A percentile compares a stretch with the other conserved stretches of the same genome.
Evolutionary conservation across 1,140 invertebrate genomes (phyloP).

Genomic region (Phocides pigmalion): DNA sequence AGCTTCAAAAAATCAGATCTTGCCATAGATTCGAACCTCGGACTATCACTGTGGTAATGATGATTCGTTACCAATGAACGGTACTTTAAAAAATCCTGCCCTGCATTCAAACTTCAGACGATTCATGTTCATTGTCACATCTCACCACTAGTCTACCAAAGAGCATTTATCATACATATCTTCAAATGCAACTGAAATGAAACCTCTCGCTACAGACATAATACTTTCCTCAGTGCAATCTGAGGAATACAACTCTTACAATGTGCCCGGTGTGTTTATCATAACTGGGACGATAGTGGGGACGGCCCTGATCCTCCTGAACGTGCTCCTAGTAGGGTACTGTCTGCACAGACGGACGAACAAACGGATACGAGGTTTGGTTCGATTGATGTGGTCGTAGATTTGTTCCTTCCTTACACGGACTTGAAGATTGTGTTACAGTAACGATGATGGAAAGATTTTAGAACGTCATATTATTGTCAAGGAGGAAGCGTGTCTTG

Average conservation of each 20-base stretch:
- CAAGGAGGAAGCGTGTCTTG: background rate
- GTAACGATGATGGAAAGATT: background rate
- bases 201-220: slow-evolving; percentile 63
- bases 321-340: slow-evolving; percentile 94
- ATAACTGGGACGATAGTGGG: slow-evolving; percentile 83
- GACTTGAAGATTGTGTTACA: slow-evolving; percentile 10
- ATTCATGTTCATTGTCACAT: no score
- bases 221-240: slow-evolving; percentile 80
- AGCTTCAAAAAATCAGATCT: no score
- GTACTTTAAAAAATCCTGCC: no score
- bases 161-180: no score
- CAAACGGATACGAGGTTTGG: slow-evolving; percentile 88
- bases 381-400: slow-evolving; percentile 30
- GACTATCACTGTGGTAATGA: no score
- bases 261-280: slow-evolving; percentile 78
- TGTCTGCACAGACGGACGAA: slow-evolving; percentile 91
- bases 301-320: slow-evolving; percentile 89
- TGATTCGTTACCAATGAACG: no score
- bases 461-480: background rate
- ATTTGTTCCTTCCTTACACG: background rate
- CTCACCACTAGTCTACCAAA: no score
- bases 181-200: slow-evolving; percentile 22
- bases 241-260: slow-evolving; percentile 77
- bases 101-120: no score
- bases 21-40: no score